Evolutionary conservation across 2,113 vertebrate genomes (phyloP).

Genomic region (Recurvirostra avosetta): DNA sequence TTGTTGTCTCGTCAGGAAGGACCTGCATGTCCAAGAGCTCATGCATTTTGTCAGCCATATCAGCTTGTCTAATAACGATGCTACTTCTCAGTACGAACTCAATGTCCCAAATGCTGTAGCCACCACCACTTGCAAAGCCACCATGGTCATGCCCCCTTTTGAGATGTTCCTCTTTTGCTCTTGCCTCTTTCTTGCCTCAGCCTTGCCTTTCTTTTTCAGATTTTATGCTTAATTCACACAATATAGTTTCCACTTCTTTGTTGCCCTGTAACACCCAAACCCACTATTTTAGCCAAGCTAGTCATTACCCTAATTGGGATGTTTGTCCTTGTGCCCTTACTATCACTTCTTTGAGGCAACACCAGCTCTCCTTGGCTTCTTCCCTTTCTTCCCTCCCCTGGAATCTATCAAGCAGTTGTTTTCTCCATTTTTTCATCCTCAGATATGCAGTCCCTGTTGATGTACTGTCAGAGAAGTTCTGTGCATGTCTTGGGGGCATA

Average conservation of each 20-base stretch:
- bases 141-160: not conserved
- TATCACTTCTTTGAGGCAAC: not conserved
- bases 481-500: not conserved
- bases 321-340: not conserved
- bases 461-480: not conserved
- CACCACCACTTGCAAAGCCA: not conserved
- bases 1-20: not conserved
- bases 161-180: not conserved
- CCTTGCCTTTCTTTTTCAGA: not conserved
- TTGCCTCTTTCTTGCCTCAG: not conserved
- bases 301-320: not conserved
- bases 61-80: not conserved
- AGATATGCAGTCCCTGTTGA: not conserved
- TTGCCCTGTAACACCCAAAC: rapidly evolving
- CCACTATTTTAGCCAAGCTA: not conserved
- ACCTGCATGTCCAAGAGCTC: not conserved
- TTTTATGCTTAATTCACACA: not conserved
- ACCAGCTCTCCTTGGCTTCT: not conserved
- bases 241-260: not conserved
- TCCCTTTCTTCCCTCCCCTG: not conserved
- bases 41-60: rapidly evolving
- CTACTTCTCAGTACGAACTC: rapidly evolving
- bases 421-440: not conserved
- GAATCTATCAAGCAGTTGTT: not conserved
- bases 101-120: rapidly evolving